Base-by-base conservation (phyloP, 2,113 vertebrate species). In the Rhizomys pruinosus region DNA sequence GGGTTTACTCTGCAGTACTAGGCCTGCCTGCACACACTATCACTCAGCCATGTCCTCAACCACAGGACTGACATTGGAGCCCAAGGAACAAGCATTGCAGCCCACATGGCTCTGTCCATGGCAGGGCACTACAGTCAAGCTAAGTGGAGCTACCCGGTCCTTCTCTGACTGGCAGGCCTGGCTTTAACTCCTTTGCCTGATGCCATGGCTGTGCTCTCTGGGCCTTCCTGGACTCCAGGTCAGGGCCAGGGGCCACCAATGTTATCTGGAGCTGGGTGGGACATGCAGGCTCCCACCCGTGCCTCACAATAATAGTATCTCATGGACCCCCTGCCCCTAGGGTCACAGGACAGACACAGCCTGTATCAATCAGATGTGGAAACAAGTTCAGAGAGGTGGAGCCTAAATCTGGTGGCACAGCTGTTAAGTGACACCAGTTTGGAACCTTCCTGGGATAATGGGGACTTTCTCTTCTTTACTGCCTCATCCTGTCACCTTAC, bases 251-350 rank as follows among this genome's bases (percentile, higher is more conserved):
- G 34, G 25, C 52, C 91, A 52, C 63, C 1, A 0, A 0, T 13
- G 64, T 27, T 19, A 61, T 13, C 10, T 57, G 37, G 23, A 71
- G 76, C 34, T 44, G 34, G 27, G 39, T 20, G 42, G 22, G 32
- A n/a, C 25, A 44, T 11, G 27, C 52, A 66, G 86, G 72, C 57
- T 20, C 11, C 63, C 20, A 0, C 57, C 34, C 29, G 3, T 25
- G 29, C 59, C 16, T 19, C 59, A 63, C 19, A n/a, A 27, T 27
- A 13, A 19, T 0, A 0, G 0, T 0, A 22, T 64, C 22, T 78
- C 37, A 47, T 2, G 32, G 25, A 44, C 20, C 22, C 17, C 29
- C 29, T 63, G 8, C 66, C 3, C 3, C 19, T 29, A 0, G 4
- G 59, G 52, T 29, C 37, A 11, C 29, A 3, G 57, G 42, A 15